Evolutionary conservation across 2,888 invertebrate genomes (phyloP).

Genomic region (Dinocampus coccinellae): DNA sequence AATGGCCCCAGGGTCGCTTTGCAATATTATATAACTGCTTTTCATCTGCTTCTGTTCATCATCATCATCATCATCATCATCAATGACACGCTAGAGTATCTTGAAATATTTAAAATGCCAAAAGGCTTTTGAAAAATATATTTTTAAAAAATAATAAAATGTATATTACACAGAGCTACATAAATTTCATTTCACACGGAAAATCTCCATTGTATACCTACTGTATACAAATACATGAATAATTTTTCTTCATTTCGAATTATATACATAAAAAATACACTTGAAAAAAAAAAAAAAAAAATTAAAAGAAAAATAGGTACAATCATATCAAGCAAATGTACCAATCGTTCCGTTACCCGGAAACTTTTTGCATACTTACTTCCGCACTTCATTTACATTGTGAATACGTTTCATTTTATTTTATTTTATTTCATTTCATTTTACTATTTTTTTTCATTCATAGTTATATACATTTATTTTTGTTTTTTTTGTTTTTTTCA

Average conservation of each 20-base stretch:
- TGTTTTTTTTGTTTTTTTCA: constrained; percentile 36
- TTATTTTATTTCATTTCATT: no score
- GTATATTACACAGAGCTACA: not conserved
- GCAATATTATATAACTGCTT: constrained; percentile 2
- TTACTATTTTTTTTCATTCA: no score
- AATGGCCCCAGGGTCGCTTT: constrained; percentile 3
- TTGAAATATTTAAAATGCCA: not conserved
- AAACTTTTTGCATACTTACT: not conserved
- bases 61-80: not conserved
- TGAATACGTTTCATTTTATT: not conserved
- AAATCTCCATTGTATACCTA: no score
- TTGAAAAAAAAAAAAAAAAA: no score
- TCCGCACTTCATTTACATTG: not conserved
- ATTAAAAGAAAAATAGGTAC: no score
- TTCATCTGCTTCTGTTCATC: constrained; percentile 10
- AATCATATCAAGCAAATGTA: constrained; percentile 36
- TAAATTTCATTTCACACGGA: no score
- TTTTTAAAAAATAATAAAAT: not conserved
- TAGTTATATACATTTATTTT: no score
- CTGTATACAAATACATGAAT: not conserved
- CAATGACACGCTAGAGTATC: not conserved
- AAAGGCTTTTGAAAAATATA: not conserved
- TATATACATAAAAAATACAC: not conserved
- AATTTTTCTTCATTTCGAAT: not conserved
- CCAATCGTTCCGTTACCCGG: not conserved